Evolutionary conservation across 1,140 invertebrate genomes (phyloP), one percentile per base, ranked within the genome.

Genomic region (Frieseomelitta varia): DNA sequence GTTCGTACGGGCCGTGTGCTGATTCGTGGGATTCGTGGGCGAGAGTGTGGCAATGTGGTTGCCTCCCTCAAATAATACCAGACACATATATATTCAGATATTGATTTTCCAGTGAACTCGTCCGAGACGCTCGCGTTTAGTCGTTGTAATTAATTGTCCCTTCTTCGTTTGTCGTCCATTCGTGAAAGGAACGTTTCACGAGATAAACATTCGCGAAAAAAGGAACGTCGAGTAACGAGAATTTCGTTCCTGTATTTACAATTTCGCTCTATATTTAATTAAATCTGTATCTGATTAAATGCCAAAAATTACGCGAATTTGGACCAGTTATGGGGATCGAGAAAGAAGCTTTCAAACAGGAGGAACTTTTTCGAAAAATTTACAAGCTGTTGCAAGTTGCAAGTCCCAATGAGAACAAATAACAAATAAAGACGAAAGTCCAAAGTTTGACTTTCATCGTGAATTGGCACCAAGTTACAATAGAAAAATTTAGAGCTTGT

Each of bases 21-120:
- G 72, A 75, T 8, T 47, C 72, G 30, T 76, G 1, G 39, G 39
- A 47, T 47, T 47, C 3, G 72, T 61, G 2, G 27, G 21, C 27
- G 47, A 17, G 19, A 56, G 15, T 21, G 27, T 8, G 71, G 27
- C 21, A 78, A 34, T 19, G 56, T 21, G n/a, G 27, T 21, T 21
- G 56, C 55, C 63, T 51, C 55, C 39, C 34, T 71, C 75, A 34
- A 78, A 83, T 83, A 79, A 83, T 79, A 71, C 81, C 71, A 85
- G 61, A 73, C 74, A 73, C 74, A 75, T 19, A 85, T 76, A 61
- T 12, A 79, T 58, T 68, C n/a, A 51, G 69, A 55, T 78, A 73
- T 72, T 56, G 76, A 84, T 80, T 84, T 72, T 67, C 58, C 24
- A 53, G 19, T n/a, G 67, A 67, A 51, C 53, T 56, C 47, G 15